Conservation (phyloP, 2,797 vertebrate genomes). For the Rhinichthys osculus region DNA sequence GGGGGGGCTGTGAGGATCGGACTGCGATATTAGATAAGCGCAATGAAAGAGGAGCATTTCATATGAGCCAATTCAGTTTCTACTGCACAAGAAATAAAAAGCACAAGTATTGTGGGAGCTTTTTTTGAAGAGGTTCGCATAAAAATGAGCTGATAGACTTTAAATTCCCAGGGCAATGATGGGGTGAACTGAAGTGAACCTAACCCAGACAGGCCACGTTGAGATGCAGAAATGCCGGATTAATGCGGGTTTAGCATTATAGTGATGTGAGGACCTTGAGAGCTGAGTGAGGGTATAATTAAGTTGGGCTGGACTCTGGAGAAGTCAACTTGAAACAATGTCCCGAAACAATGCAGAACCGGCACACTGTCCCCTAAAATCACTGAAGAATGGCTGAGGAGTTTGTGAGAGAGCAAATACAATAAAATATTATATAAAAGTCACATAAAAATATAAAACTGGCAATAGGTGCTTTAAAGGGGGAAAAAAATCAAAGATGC, state of each 20-base stretch:
- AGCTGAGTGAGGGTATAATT: constrained; percentile 26
- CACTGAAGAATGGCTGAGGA: constrained; percentile 8
- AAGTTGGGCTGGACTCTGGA: not conserved
- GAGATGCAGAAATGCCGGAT: constrained; percentile 15
- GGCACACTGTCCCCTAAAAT: constrained; percentile 1
- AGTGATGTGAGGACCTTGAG: constrained; percentile 21
- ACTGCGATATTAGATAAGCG: constrained; percentile 42
- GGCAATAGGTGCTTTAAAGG: not conserved
- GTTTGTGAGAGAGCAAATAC: not conserved
- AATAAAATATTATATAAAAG: not conserved
- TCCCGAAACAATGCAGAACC: constrained; percentile 10
- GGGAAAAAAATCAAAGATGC: not conserved
- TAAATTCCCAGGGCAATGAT: constrained; percentile 18
- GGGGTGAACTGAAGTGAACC: constrained; percentile 9
- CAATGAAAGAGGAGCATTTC: constrained; percentile 51
- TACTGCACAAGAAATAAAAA: constrained; percentile 14
- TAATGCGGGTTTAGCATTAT: constrained; percentile 16
- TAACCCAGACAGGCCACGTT: constrained; percentile 8
- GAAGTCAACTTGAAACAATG: constrained; percentile 32
- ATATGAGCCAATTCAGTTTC: not conserved
- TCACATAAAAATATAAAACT: not conserved
- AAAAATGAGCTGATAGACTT: constrained; percentile 37
- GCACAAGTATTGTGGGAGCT: not conserved
- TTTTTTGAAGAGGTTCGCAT: constrained; percentile 32
- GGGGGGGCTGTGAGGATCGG: not conserved